Conservation (phyloP, 2,888 invertebrate species). For the Spisula solida region DNA sequence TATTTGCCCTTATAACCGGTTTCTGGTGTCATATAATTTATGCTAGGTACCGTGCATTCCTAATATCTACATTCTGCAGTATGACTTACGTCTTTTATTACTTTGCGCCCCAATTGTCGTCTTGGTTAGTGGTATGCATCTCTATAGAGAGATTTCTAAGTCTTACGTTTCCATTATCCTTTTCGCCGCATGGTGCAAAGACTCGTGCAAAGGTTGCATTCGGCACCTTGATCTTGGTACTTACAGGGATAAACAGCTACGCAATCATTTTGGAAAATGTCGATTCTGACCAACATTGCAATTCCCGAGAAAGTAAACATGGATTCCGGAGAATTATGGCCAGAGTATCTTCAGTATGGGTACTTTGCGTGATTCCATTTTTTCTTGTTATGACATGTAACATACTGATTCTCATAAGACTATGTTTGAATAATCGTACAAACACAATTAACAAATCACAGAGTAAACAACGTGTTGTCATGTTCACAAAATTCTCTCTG, state of each 20-base stretch:
- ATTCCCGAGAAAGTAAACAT: background rate
- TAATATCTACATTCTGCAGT: background rate
- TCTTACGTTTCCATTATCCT: background rate
- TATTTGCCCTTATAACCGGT: background rate
- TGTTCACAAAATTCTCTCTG: no score
- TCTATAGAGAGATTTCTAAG: background rate
- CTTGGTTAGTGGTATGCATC: background rate
- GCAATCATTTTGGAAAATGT: background rate
- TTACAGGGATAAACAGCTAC: background rate
- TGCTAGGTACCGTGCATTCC: no score
- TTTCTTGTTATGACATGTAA: background rate
- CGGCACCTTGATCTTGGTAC: background rate
- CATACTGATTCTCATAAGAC: background rate
- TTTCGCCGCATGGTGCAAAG: background rate
- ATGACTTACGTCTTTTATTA: background rate
- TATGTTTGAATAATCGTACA: background rate
- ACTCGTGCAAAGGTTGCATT: background rate
- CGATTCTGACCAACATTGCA: background rate
- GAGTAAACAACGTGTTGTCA: no score
- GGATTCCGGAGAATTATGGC: background rate
- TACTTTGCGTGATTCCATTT: background rate
- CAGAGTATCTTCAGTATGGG: background rate
- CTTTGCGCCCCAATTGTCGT: background rate
- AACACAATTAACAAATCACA: background rate
- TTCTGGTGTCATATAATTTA: background rate